Base-by-base conservation (phyloP, 2,888 invertebrate species). In the Heliconius ismenius region DNA sequence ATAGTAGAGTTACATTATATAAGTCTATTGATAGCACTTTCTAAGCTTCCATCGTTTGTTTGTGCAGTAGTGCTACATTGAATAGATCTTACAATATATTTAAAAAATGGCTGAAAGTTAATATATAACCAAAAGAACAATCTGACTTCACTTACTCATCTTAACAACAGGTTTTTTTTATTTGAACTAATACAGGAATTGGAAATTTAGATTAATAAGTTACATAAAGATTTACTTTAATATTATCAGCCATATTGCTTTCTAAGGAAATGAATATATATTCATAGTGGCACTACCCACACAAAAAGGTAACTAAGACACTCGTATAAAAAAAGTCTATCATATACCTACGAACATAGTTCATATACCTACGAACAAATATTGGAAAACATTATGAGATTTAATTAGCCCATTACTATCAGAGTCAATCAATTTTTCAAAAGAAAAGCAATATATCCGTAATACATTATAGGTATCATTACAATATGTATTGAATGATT, bases 1-100 rank as follows among this genome's bases (percentile, higher is more conserved):
- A 76, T 63, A 78, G 73, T 77, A 76, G 75, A 72, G 67, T 75
- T 72, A 78, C 32, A 32, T 7, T 73, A 77, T 72, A 77, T 10
- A n/a, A 75, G 54, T 76, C 18, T 69, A 69, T 58, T 58, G 54
- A 54, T 21, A 49, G 28, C 26, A 54, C 28, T 54, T 21, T 49
- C 54, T 49, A 58, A 58, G 60, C 70, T 54, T 72, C 28, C n/a
- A 58, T 36, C 28, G 69, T 28, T 69, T 62, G 36, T 73, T 9
- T 26, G 24, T 36, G 15, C 15, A 10, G 18, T 10, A 62, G 60
- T 73, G 26, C 39, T 26, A 73, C 72, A 36, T 26, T 73, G 60
- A 39, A 39, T 60, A 6, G 18, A 49, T 49, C 39, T 39, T 3
- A 39, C 39, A 49, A 18, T 49, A 49, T 6, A 49, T 2, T 15